These are phyloP conservation scores for Calosoma granatense DNA, from an alignment of 1,140 invertebrate genomes.

Conservation along the genomic window DNA sequence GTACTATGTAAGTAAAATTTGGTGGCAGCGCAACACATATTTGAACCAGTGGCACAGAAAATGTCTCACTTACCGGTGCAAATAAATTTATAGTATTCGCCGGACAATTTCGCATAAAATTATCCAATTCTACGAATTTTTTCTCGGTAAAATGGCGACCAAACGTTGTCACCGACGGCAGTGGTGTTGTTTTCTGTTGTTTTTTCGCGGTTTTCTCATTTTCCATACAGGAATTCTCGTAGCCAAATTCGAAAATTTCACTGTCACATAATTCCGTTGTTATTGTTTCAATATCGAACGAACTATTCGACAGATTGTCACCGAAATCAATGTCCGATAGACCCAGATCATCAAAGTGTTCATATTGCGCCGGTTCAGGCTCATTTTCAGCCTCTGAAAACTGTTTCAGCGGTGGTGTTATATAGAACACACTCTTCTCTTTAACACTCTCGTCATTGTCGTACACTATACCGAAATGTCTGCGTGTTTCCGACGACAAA, in stretches of 20 bases:
- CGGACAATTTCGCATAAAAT: neutral
- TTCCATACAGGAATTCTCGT: neutral
- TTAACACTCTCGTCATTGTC: neutral
- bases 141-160: neutral
- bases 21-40: too few species aligned
- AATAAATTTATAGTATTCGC: neutral
- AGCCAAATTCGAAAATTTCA: conserved; percentile 6
- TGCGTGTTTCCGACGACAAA: too few species aligned
- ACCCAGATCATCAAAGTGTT: conserved; percentile 4
- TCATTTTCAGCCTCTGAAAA: neutral
- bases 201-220: neutral
- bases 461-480: neutral
- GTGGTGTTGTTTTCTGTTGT: neutral
- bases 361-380: neutral
- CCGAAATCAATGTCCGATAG: conserved; percentile 23
- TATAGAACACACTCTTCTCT: neutral
- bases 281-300: conserved; percentile 24
- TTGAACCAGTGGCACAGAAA: too few species aligned
- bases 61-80: neutral
- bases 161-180: neutral
- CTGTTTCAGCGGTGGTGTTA: neutral
- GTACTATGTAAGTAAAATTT: too few species aligned
- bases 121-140: neutral
- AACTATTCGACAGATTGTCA: conserved; percentile 21
- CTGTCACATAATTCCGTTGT: conserved; percentile 14